Evolutionary conservation across 2,797 vertebrate genomes (phyloP), one percentile per base, ranked within the genome.

Genomic region (Argentina silus): DNA sequence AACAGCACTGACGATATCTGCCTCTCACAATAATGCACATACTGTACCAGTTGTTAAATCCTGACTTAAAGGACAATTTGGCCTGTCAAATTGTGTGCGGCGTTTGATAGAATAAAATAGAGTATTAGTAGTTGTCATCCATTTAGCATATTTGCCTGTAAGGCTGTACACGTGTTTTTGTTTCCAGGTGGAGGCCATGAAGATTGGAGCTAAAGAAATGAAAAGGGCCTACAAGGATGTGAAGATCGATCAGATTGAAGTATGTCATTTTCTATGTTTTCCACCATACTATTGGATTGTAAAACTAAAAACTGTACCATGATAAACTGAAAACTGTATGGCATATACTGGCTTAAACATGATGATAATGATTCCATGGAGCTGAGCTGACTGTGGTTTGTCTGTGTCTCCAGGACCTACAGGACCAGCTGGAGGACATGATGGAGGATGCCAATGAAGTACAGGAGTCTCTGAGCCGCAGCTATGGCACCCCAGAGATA

Each of bases 401-500:
- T 48, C 4, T 67, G n/a, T 63, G 59, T 74, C 68, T 77, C 0
- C 87, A 99, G 98, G 97, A 99, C 82, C 90, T 99, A 78, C 98
- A 99, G 92, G 98, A 99, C 89, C 97, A 99, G 74, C 91, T 99
- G 79, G 97, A 99, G 81, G 98, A 99, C 86, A 98, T 99, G 96
- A 99, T 99, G 98, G 98, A 98, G 83, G 96, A 98, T 17, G 96
- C 97, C 71, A 93, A 84, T 47, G 97, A 99, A 87, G 96, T 99
- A 14, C 98, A 99, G 78, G 97, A 99, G 78, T 93, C 97, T 0
- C 90, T 99, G 86, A 96, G 97, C 86, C 97, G 97, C 72, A 99
- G 94, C 90, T 99, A 99, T 11, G 96, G 96, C 78, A 98, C 97
- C 57, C 97, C 98, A 70, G 97, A 99, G 36, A 95, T 99, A 53